These are phyloP conservation scores for Eulimnadia texana DNA, from an alignment of 1,140 invertebrate genomes.

Conservation along the genomic window DNA sequence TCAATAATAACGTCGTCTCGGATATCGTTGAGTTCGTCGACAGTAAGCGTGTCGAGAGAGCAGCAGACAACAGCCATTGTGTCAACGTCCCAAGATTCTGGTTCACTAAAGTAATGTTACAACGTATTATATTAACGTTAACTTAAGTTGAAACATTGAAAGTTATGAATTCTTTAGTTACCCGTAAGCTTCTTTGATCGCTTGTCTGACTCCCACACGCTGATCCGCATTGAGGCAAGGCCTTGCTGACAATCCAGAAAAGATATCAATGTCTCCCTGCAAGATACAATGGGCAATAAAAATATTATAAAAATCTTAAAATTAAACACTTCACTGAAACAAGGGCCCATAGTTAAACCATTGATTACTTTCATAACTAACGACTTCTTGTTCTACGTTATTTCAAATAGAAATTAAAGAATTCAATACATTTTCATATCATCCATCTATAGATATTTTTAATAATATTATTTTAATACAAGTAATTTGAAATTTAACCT, in stretches of 20 bases:
- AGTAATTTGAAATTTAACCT: not conserved
- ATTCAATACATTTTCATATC: no score
- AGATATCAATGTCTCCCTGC: conserved; percentile 2
- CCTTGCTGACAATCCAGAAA: not conserved
- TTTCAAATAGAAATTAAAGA: no score
- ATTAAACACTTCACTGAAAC: not conserved
- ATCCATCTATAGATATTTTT: no score
- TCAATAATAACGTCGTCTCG: conserved; percentile 10
- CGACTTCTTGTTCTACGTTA: no score
- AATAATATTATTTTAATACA: no score
- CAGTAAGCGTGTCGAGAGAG: conserved; percentile 1
- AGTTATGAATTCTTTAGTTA: not conserved
- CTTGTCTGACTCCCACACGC: not conserved
- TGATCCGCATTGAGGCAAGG: conserved; percentile 8
- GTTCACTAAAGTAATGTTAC: not conserved
- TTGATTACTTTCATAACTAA: no score
- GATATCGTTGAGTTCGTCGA: not conserved
- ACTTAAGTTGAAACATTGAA: not conserved
- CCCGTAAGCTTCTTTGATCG: conserved; percentile 10
- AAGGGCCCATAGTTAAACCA: not conserved
- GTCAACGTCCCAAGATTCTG: not conserved
- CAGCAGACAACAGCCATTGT: conserved; percentile 9
- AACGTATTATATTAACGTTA: not conserved
- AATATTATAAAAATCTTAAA: not conserved
- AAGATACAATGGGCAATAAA: not conserved